These are phyloP conservation scores for Acheta domesticus DNA, from an alignment of 2,888 invertebrate genomes.

Conservation along the genomic window DNA sequence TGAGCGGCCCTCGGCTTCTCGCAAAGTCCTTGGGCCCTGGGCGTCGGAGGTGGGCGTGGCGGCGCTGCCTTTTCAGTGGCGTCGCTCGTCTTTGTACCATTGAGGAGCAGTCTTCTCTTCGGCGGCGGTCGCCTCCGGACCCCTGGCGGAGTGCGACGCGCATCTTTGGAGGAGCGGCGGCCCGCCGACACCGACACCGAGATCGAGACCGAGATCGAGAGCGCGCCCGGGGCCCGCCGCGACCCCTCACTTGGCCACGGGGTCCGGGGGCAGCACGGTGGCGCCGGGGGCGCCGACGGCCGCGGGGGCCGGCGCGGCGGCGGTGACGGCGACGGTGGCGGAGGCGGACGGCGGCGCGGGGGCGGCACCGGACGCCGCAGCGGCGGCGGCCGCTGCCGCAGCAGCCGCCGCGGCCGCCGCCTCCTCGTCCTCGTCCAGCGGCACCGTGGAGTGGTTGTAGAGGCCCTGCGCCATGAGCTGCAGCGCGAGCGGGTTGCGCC, in stretches of 20 bases:
- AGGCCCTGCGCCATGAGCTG: constrained; percentile 92
- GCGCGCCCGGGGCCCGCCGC: too few relatives aligned
- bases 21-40: background rate
- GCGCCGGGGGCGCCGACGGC: background rate
- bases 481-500: constrained; percentile 78
- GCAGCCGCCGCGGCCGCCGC: constrained; percentile 46
- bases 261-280: background rate
- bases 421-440: constrained; percentile 73
- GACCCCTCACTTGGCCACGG: background rate
- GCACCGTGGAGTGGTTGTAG: constrained; percentile 83
- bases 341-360: constrained; percentile 71
- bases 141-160: too few relatives aligned
- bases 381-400: background rate
- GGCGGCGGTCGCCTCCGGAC: too few relatives aligned
- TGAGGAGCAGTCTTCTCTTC: background rate
- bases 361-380: background rate
- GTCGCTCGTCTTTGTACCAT: background rate
- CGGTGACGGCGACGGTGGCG: constrained; percentile 64
- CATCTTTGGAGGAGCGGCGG: too few relatives aligned
- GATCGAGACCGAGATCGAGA: too few relatives aligned
- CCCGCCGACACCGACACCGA: too few relatives aligned
- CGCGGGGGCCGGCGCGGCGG: background rate
- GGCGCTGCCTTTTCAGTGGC: background rate
- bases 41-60: background rate
- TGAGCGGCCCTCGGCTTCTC: too few relatives aligned